Evolutionary conservation across 2,888 invertebrate species (phyloP), one percentile per base, ranked within the genome.

Genomic region (Hyposoter didymator): DNA sequence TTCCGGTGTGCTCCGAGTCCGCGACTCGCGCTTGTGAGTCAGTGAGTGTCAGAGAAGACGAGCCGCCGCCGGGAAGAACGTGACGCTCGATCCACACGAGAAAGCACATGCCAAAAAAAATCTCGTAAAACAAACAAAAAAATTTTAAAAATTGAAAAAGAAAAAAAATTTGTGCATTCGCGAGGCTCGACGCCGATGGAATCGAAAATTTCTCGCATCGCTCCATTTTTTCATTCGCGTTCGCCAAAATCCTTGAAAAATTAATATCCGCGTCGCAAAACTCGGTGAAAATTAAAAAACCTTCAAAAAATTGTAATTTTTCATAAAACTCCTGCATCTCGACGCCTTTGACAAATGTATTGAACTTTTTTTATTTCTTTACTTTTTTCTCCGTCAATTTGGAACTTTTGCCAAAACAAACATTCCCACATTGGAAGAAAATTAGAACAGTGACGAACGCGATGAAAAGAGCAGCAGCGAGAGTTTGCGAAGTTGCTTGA

Each of bases 1-100:
- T 59, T 43, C 66, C 69, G 75, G 52, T 67, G 64, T 64, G 64
- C 47, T 47, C 22, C 62, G 59, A 45, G 62, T 75, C 59, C 45
- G 59, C 28, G 12, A 47, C 32, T 45, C 62, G 62, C 62, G 62
- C 10, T 32, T n/a, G 62, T 75, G 62, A 75, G n/a, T 75, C 74
- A 75, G 74, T 75, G 22, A 62, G 74, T 74, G 62, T n/a, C 47
- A n/a, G 32, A 75, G 45, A n/a, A 1, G 62, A 22, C 43, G 39
- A 22, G 55, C 28, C 59, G 69, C 28, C 59, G 69, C 19, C n/a
- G 73, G 47, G 28, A 28, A 32, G 10, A 22, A 28, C 28, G 62
- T 19, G 32, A 32, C 47, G 43, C 14, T 28, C 43, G 14, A 17
- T 62, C 49, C 4, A 17, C 69, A 12, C 43, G 17, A 12, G 12